phyloP scores from a whole-genome alignment of 2,888 invertebrate genomes.

The Boloria selene region DNA sequence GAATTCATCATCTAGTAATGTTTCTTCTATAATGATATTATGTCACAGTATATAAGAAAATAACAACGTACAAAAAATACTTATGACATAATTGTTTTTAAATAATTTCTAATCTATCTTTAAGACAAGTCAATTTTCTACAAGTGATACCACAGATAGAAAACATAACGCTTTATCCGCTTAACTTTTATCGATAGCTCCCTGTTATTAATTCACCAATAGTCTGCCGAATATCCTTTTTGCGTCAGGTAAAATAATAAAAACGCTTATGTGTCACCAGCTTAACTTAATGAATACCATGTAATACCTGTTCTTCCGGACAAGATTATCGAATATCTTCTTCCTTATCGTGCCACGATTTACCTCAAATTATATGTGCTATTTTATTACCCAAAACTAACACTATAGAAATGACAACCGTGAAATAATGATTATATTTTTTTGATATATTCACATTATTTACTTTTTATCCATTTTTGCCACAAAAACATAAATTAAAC shows the following conservation, averaged over 20 bases:
- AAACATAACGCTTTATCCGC: no score
- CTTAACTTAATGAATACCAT: constrained; percentile 33
- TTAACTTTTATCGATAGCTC: no score
- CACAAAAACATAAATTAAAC: no score
- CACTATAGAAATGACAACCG: constrained; percentile 27
- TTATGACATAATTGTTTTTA: no score
- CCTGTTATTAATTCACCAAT: background rate
- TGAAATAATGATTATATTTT: constrained; percentile 10
- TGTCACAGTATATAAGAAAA: no score
- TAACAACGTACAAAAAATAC: no score
- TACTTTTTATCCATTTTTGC: no score
- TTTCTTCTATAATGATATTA: no score
- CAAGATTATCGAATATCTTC: constrained; percentile 40
- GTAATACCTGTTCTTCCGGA: constrained; percentile 41
- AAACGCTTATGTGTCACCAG: constrained; percentile 25
- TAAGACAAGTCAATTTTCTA: no score
- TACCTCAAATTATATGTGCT: constrained; percentile 39
- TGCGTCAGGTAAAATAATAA: background rate
- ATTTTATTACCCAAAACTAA: constrained; percentile 34
- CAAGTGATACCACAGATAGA: no score
- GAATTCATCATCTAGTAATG: no score
- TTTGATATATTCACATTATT: background rate
- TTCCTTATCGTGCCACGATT: constrained; percentile 37
- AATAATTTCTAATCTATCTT: no score
- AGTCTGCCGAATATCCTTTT: background rate